phyloP scores from a whole-genome alignment of 2,888 invertebrate genomes.

The Erebia epiphron region DNA sequence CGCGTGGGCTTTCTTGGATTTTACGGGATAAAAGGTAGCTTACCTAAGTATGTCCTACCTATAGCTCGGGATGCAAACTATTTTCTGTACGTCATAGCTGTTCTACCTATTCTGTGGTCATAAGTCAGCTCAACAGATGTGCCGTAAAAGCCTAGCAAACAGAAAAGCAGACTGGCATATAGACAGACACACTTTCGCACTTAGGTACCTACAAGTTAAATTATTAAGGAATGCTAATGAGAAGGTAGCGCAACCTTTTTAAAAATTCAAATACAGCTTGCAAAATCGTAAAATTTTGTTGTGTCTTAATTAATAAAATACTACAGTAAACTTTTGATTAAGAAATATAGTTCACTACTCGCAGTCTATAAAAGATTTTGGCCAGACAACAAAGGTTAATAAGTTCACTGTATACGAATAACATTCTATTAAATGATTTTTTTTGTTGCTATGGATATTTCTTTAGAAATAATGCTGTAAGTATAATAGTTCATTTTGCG shows the following conservation, averaged over 20 bases:
- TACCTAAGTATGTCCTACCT: too few relatives aligned
- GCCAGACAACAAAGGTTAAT: conserved; percentile 9
- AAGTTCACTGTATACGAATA: conserved; percentile 2
- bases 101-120: too few relatives aligned
- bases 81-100: too few relatives aligned
- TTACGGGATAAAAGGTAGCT: too few relatives aligned
- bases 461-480: neutral
- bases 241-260: neutral
- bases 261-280: neutral
- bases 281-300: neutral
- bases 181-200: too few relatives aligned
- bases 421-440: neutral
- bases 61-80: too few relatives aligned
- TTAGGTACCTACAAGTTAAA: too few relatives aligned
- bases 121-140: too few relatives aligned
- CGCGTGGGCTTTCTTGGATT: too few relatives aligned
- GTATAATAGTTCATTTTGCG: neutral
- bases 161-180: too few relatives aligned
- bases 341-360: neutral
- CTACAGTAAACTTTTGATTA: neutral
- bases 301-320: neutral
- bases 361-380: neutral
- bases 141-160: too few relatives aligned
- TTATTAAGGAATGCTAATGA: too few relatives aligned
- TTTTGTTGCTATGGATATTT: neutral